Evolutionary conservation across 2,888 invertebrate genomes (phyloP), one percentile per base, ranked within the genome.

Genomic region (Acanthococcus lagerstroemiae): DNA sequence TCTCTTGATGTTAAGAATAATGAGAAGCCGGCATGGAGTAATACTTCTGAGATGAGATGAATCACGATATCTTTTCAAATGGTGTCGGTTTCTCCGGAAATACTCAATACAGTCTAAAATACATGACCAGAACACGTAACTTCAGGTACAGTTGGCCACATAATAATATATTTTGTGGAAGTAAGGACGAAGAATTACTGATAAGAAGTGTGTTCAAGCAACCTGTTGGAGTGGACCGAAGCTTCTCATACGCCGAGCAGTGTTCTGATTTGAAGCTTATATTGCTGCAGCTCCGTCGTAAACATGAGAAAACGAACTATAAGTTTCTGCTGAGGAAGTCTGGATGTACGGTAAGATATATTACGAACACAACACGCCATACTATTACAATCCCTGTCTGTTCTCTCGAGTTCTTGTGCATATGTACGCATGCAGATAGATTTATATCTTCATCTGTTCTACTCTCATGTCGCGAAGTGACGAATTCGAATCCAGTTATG

Each of bases 81-180:
- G n/a, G 21, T 44, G 22, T 63, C 15, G 63, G 63, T 37, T 63
- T 30, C 9, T 19, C 22, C 7, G 63, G 63, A 2, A 63, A 54
- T 30, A 63, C 21, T 52, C 17, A 30, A n/a, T 63, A 54, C 24
- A 63, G 9, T 30, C n/a, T 63, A 25, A 54, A 63, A 15, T 63
- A 63, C 30, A 30, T 63, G 4, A 52, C 30, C 15, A 52, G 37
- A 21, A 63, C 30, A n/a, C 37, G 52, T 15, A 37, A 63, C 44
- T 21, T 63, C 1, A 30, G 63, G n/a, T 37, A 37, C 17, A 37
- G 26, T 6, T 63, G 63, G 63, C 63, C 63, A 19, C 52, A 37
- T 37, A 54, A 54, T n/a, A 63, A 52, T 54, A 15, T 63, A 24
- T 44, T 63, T 4, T 7, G 4, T 7, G 22, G 1, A 4, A 22